Evolutionary conservation across 2,888 invertebrate genomes (phyloP).

Genomic region (Spicauda simplicius): DNA sequence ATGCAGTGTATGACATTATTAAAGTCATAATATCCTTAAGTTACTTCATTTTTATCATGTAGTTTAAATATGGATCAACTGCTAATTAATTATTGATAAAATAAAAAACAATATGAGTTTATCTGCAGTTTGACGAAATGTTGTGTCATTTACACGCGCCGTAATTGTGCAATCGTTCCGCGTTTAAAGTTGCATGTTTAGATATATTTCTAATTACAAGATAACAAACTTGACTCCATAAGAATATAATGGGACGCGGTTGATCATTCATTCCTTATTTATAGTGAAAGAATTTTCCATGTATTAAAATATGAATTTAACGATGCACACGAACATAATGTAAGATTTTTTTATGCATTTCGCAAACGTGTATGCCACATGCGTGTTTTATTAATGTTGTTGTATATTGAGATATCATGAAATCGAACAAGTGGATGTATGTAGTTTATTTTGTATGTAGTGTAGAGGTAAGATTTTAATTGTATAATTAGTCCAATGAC

Average conservation of each 20-base stretch:
- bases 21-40: too few relatives aligned
- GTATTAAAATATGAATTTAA: conserved; percentile 57
- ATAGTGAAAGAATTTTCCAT: conserved; percentile 51
- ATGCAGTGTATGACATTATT: too few relatives aligned
- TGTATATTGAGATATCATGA: conserved; percentile 74
- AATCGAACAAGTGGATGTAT: conserved; percentile 72
- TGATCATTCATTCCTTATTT: conserved; percentile 53
- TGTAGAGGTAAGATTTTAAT: conserved; percentile 42
- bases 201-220: conserved; percentile 8
- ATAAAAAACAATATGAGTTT: background rate
- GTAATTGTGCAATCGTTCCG: conserved; percentile 25
- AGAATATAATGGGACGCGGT: conserved; percentile 39
- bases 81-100: background rate
- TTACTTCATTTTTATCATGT: background rate
- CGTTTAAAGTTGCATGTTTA: conserved; percentile 25
- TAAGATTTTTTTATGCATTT: conserved; percentile 67
- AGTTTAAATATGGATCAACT: background rate
- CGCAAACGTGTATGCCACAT: conserved; percentile 58
- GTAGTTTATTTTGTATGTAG: conserved; percentile 54
- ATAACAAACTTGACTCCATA: conserved; percentile 28
- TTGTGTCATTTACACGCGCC: conserved; percentile 36
- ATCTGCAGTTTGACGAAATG: background rate
- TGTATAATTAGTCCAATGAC: conserved; percentile 33
- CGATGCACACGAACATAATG: conserved; percentile 46
- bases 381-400: conserved; percentile 59